Base-by-base conservation (phyloP, 2,888 invertebrate species). In the Muschampia staudingeri region DNA sequence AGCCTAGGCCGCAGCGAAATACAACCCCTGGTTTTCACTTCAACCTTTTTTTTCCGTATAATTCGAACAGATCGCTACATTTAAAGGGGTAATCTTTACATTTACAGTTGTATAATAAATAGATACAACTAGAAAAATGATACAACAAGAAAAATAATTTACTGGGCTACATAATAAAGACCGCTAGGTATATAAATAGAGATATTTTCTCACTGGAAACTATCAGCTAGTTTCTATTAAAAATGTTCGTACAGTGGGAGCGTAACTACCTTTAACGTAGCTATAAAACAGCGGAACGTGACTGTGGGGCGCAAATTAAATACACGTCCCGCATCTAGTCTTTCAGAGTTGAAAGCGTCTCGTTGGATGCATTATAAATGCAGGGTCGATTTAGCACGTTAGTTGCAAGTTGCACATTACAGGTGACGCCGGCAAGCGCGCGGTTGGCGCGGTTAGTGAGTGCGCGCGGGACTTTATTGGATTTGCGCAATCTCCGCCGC, bases 401-500 rank as follows among this genome's bases (percentile, higher is more conserved):
- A 69, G 67, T 69, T 42, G 48, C 76, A 78, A 40, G 70, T 19
- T 19, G 77, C 69, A 48, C 5, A 7, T 7, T 3, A 40, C 40
- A 7, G n/a, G 52, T 9, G 44, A 44, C 44, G 44, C 44, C 44
- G 44, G 44, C 9, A 44, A 44, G 44, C 44, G 44, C 44, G 44
- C 48, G 48, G 48, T 48, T 48, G 16, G 30, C 14, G 12, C 16
- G 40, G n/a, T n/a, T n/a, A n/a, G 37, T 37, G 37, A 9, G 71
- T n/a, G 73, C 7, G 76, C 61, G 61, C 61, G 42, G 25, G 4
- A 42, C 48, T 48, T 78, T 78, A 78, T 78, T 78, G 78, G 70
- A 52, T 78, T 70, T 78, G 71, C 42, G 78, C 78, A 71, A 78
- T 78, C 78, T 78, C 78, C 78, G 78, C 78, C 77, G 76, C 30